Evolutionary conservation across 2,797 vertebrate genomes (phyloP).

Genomic region (Serranus cabrilla): DNA sequence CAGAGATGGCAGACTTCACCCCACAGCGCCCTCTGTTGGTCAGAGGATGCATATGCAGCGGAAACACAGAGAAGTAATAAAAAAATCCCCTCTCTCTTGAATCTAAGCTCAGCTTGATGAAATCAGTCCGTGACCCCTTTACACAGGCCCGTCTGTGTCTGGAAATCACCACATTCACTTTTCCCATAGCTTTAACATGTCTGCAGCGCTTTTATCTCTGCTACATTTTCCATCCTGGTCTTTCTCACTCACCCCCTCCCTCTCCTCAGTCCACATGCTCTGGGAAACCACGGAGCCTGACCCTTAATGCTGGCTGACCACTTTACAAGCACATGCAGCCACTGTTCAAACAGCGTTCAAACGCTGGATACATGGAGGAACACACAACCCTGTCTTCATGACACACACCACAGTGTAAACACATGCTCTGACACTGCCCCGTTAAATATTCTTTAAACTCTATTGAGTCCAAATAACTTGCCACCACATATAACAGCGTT

Average conservation of each 20-base stretch:
- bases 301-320: slow-evolving; percentile 31
- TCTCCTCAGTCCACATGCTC: neutral
- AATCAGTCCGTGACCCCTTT: neutral
- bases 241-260: neutral
- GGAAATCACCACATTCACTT: slow-evolving; percentile 11
- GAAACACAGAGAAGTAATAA: no score
- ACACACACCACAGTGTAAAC: slow-evolving; percentile 3
- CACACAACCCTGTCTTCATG: slow-evolving; percentile 4
- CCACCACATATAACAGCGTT: no score
- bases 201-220: slow-evolving; percentile 17
- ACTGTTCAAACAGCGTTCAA: slow-evolving; percentile 33
- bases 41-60: no score
- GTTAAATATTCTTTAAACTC: no score
- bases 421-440: neutral
- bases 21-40: no score
- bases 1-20: no score
- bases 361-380: slow-evolving; percentile 9
- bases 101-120: neutral
- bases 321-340: slow-evolving; percentile 26
- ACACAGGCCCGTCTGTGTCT: neutral
- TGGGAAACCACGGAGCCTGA: slow-evolving; percentile 34
- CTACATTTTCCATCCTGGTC: neutral
- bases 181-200: slow-evolving; percentile 11
- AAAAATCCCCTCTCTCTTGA: neutral
- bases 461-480: no score